phyloP scores from a whole-genome alignment of 2,113 vertebrate species.

The Nesoenas mayeri region DNA sequence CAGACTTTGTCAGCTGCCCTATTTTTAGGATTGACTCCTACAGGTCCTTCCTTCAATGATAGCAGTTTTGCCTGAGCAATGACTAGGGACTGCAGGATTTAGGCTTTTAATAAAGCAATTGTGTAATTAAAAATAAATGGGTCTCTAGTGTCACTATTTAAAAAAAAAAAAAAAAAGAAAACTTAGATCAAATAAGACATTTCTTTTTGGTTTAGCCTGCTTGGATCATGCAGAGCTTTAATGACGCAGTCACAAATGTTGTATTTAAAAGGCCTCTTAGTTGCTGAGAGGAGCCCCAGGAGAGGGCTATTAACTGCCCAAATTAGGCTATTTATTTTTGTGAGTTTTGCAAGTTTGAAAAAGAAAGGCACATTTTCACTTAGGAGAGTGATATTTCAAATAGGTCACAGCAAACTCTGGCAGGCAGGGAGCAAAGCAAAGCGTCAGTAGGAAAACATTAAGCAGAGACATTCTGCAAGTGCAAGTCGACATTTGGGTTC shows the following conservation, averaged over 20 bases:
- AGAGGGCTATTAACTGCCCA: constrained; percentile 67
- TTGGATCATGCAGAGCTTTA: constrained; percentile 64
- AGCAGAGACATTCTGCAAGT: constrained; percentile 69
- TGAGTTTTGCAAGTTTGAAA: constrained; percentile 72
- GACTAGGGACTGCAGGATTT: constrained; percentile 59
- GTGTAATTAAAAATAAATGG: constrained; percentile 72
- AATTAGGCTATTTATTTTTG: constrained; percentile 71
- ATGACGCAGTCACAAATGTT: constrained; percentile 68
- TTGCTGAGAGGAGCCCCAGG: constrained; percentile 64
- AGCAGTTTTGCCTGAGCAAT: constrained; percentile 53
- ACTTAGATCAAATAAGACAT: constrained; percentile 68
- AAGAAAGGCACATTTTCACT: constrained; percentile 68
- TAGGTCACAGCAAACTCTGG: constrained; percentile 69
- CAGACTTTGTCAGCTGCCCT: constrained; percentile 58
- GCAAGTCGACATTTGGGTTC: constrained; percentile 48
- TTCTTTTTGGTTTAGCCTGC: constrained; percentile 63
- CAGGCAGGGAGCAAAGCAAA: constrained; percentile 44
- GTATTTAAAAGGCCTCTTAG: constrained; percentile 70
- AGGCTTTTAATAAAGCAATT: constrained; percentile 67
- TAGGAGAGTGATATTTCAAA: constrained; percentile 69
- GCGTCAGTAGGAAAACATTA: constrained; percentile 65
- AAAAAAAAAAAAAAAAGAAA: constrained; percentile 52
- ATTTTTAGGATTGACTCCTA: constrained; percentile 61
- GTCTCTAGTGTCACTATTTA: constrained; percentile 68
- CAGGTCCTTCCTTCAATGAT: constrained; percentile 58